Evolutionary conservation across 2,113 vertebrate species (phyloP).

Genomic region (Heliornis fulica): DNA sequence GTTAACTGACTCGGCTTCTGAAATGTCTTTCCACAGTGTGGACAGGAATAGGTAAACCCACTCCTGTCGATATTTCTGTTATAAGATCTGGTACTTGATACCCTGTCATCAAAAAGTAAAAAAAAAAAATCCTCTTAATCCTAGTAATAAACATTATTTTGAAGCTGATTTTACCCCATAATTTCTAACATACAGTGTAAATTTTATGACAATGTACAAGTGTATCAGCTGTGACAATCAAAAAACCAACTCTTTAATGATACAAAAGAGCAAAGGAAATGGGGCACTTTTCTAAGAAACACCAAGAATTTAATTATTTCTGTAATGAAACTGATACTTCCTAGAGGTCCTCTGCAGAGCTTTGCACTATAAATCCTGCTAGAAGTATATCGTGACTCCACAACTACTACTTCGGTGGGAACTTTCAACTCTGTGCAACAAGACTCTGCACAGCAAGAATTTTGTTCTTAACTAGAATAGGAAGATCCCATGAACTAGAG

Average conservation of each 20-base stretch:
- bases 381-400: background rate
- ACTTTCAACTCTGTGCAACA: background rate
- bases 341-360: background rate
- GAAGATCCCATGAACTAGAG: background rate
- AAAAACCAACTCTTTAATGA: background rate
- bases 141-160: background rate
- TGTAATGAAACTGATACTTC: background rate
- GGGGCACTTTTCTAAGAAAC: background rate
- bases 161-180: background rate
- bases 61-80: constrained; percentile 95
- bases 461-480: background rate
- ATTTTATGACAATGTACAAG: background rate
- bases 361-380: background rate
- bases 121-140: background rate
- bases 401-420: background rate
- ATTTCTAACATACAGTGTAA: background rate
- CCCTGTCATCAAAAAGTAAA: constrained; percentile 63
- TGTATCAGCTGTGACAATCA: background rate
- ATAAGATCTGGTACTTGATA: constrained; percentile 89
- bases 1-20: constrained; percentile 97
- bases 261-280: fast-evolving
- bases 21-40: constrained; percentile 95
- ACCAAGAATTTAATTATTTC: background rate
- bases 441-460: background rate
- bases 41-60: constrained; percentile 93